Evolutionary conservation across 2,797 vertebrate species (phyloP), one percentile per base, ranked within the genome.

Genomic region (Cryptoblepharus egeriae): DNA sequence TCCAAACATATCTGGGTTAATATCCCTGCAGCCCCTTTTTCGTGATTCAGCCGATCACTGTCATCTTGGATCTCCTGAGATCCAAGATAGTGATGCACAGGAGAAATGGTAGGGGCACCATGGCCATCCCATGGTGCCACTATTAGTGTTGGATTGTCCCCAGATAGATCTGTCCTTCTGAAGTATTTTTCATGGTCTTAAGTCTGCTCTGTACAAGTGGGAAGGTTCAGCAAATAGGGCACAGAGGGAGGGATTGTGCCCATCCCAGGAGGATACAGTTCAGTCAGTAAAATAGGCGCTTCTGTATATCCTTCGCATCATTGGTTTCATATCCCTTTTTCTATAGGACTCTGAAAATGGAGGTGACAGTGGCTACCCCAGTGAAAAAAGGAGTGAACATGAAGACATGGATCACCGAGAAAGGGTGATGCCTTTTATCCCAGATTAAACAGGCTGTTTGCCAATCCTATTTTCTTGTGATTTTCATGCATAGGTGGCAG

Each of bases 331-430:
- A 3, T n/a, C 7, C 2, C 85, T 77, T 32, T 52, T 71, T 89
- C 61, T 78, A 10, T 71, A 99, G 99, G 97, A 98, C 63, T 96
- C 96, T 22, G 98, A 99, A 79, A 98, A 95, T 42, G 97, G 97
- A 37, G 97, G 98, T 18, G 98, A 99, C 93, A 99, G 99, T 2
- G 99, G 99, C 22, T 99, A 95, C 89, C 98, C 98, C 77, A 99
- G 98, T 75, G 99, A 99, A 95, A 97, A 94, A 92, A 97, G 98
- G 91, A 97, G 97, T 64, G 98, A 99, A 20, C 95, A 96, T 5
- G 98, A 99, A 69, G 94, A 95, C 13, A 92, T 94, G 37, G 98
- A 99, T 90, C 96, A 97, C 28, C 91, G 94, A 26, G 97, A 97
- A 20, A 97, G 96, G 90, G 98, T 99, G 89, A 92, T 87, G 58